phyloP scores from a whole-genome alignment of 2,113 vertebrate genomes.

The Ivindomyrus marchei region DNA sequence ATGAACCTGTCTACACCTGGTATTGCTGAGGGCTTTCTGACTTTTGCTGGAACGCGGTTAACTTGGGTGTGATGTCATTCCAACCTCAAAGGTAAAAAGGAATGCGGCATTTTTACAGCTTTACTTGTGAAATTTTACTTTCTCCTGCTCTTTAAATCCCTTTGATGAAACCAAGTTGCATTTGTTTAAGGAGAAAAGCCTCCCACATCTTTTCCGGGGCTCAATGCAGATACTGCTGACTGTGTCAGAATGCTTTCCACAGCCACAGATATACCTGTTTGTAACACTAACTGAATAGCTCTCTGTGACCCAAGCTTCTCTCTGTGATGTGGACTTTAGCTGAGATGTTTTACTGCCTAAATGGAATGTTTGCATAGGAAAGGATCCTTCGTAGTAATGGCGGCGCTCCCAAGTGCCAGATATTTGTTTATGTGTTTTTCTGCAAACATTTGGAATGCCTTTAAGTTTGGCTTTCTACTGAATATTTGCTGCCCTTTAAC shows the following conservation, averaged over 20 bases:
- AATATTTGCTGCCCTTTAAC: neutral
- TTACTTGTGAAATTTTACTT: neutral
- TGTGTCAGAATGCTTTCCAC: neutral
- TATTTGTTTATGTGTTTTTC: neutral
- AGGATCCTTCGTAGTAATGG: neutral
- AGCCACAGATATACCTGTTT: neutral
- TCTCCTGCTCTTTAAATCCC: slow-evolving; percentile 31
- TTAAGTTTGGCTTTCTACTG: neutral
- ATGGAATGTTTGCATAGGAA: neutral
- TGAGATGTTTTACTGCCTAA: neutral
- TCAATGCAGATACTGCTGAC: neutral
- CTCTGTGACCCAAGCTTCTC: neutral
- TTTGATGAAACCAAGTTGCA: slow-evolving; percentile 12
- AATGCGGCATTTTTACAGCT: neutral
- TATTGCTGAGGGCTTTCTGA: neutral
- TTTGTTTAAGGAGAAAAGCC: neutral
- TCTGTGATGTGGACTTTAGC: neutral
- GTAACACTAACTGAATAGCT: neutral
- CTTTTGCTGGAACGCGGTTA: neutral
- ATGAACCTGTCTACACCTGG: neutral
- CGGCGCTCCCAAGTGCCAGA: neutral
- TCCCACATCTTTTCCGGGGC: neutral
- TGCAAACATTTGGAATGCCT: neutral
- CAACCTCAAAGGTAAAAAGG: neutral
- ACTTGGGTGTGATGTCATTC: neutral